These are phyloP conservation scores for Corella eumyota DNA, from an alignment of 23 tunicate genomes.

Conservation along the genomic window DNA sequence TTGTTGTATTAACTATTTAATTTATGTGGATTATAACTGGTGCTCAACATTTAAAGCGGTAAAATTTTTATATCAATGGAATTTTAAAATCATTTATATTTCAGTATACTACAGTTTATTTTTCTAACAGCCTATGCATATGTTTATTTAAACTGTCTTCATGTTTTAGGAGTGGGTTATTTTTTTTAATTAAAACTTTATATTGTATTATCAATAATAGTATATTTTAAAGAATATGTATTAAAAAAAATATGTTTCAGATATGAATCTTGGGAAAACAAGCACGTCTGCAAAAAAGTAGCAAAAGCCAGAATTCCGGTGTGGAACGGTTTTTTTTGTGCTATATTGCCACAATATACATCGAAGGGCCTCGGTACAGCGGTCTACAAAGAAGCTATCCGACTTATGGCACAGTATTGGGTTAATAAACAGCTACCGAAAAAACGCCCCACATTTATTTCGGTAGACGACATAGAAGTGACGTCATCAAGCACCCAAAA, in stretches of 20 bases:
- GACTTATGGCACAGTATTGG: conserved; percentile 48
- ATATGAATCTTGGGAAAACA: conserved; percentile 89
- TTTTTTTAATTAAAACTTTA: not conserved
- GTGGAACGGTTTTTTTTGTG: conserved; percentile 88
- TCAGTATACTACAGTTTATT: no score
- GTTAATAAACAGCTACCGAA: conserved; percentile 11
- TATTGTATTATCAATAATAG: not conserved
- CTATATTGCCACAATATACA: conserved; percentile 49
- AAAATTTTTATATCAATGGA: no score
- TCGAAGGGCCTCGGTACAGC: conserved; percentile 62
- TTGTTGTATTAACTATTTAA: no score
- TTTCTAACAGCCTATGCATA: no score
- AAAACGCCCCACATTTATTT: not conserved
- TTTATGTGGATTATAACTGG: no score
- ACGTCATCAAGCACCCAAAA: no score
- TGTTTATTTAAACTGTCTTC: no score
- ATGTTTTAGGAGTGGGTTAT: no score
- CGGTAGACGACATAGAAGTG: not conserved
- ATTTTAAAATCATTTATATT: no score
- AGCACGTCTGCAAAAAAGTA: conserved; percentile 22
- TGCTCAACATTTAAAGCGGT: no score
- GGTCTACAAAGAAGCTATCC: conserved; percentile 61
- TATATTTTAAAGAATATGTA: not conserved
- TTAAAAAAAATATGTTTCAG: conserved; percentile 17
- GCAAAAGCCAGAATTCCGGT: conserved; percentile 41